phyloP scores from a whole-genome alignment of 2,888 invertebrate genomes.

The Creontiades dilutus region DNA sequence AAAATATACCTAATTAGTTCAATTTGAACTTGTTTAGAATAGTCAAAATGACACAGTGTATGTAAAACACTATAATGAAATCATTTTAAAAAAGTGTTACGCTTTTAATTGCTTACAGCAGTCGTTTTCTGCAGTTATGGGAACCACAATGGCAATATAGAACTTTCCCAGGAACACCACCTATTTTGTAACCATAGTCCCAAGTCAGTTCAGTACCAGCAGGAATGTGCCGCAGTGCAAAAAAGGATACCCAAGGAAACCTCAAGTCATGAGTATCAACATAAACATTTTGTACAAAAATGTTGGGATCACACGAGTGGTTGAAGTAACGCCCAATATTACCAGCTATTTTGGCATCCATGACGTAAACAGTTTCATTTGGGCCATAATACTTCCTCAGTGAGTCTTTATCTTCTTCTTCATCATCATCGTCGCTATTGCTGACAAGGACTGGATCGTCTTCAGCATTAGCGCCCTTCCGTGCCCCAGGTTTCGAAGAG shows the following conservation, averaged over 20 bases:
- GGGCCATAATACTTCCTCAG: slow-evolving; percentile 64
- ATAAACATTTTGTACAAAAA: slow-evolving; percentile 87
- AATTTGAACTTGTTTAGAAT: too few relatives aligned
- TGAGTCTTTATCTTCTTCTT: slow-evolving; percentile 24
- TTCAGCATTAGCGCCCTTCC: not conserved
- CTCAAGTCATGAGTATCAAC: slow-evolving; percentile 98
- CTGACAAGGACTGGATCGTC: not conserved
- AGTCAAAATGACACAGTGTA: too few relatives aligned
- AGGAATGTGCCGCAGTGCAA: slow-evolving; percentile 89
- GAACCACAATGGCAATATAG: slow-evolving; percentile 96
- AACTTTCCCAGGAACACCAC: slow-evolving; percentile 94
- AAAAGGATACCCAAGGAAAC: slow-evolving; percentile 96
- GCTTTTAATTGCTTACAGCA: slow-evolving; percentile 78
- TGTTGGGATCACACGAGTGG: slow-evolving; percentile 96
- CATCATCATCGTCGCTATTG: not conserved
- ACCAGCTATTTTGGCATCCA: slow-evolving; percentile 98
- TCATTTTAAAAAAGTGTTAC: too few relatives aligned
- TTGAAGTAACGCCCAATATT: slow-evolving; percentile 98
- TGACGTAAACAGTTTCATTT: slow-evolving; percentile 92
- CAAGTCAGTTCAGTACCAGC: slow-evolving; percentile 97
- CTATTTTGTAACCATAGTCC: slow-evolving; percentile 99
- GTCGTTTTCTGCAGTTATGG: slow-evolving; percentile 90
- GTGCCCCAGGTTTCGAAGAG: not conserved
- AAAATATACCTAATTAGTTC: too few relatives aligned
- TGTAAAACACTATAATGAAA: too few relatives aligned